Percentiles rank a stretch among this genome's conserved stretches.
phyloP scores from a whole-genome alignment of 2,888 invertebrate genomes.

The Epistrophe grossulariae region DNA sequence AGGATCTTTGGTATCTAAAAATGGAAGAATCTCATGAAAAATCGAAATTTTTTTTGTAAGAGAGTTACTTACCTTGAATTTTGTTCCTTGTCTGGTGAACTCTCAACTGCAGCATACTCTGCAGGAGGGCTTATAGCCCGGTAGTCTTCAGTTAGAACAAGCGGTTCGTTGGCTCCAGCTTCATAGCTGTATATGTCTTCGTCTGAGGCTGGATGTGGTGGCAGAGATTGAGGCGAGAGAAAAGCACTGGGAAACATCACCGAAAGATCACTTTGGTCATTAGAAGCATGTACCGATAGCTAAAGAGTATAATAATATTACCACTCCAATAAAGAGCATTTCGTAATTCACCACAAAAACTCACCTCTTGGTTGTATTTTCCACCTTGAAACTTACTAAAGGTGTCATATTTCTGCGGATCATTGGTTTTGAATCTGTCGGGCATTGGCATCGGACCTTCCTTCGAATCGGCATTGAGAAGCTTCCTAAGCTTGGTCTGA shows the following conservation, averaged over 20 bases:
- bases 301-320: conserved; percentile 41
- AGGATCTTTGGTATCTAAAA: conserved; percentile 85
- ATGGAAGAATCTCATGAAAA: neutral
- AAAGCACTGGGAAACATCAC: conserved; percentile 79
- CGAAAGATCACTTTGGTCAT: conserved; percentile 77
- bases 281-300: conserved; percentile 78
- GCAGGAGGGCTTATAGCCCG: conserved; percentile 89
- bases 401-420: conserved; percentile 76
- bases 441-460: conserved; percentile 82
- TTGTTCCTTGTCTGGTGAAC: conserved; percentile 80
- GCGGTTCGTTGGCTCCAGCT: conserved; percentile 80
- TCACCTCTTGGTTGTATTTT: conserved; percentile 77
- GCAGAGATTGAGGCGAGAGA: conserved; percentile 81
- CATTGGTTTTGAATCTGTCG: conserved; percentile 75
- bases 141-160: conserved; percentile 84
- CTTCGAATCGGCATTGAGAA: conserved; percentile 86
- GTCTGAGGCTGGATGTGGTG: conserved; percentile 78
- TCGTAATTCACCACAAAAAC: neutral
- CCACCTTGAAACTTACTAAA: conserved; percentile 78
- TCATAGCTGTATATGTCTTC: conserved; percentile 81
- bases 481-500: conserved; percentile 90
- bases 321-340: neutral
- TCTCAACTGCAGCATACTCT: conserved; percentile 86
- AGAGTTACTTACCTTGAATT: conserved; percentile 79
- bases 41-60: neutral